Conservation (phyloP, 2,888 invertebrate genomes). For the Campopleginae sp. region DNA sequence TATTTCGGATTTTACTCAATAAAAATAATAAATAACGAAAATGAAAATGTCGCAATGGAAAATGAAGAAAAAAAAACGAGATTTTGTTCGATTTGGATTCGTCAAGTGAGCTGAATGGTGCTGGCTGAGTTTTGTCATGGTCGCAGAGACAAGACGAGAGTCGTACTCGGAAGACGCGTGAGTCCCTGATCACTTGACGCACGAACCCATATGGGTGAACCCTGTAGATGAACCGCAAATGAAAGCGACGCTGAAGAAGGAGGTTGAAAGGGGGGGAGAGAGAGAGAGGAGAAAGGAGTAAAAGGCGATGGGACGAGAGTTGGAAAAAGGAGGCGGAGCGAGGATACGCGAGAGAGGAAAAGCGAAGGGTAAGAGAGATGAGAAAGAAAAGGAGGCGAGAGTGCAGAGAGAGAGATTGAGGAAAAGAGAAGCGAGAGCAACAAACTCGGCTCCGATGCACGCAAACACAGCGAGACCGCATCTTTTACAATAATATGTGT, state of each 20-base stretch:
- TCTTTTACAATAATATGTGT: constrained; percentile 50
- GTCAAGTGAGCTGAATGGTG: not conserved
- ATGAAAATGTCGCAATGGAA: not conserved
- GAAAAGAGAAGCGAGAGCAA: constrained; percentile 65
- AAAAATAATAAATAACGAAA: not conserved
- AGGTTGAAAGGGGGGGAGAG: constrained; percentile 36
- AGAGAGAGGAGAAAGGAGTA: constrained; percentile 18
- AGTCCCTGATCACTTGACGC: constrained; percentile 37
- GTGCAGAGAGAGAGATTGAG: constrained; percentile 27
- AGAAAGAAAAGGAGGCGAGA: constrained; percentile 25
- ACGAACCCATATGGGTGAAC: constrained; percentile 64
- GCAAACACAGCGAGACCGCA: constrained; percentile 69
- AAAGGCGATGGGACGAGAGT: not conserved
- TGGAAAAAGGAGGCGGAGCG: not conserved
- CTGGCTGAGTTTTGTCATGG: not conserved
- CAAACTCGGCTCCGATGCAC: constrained; percentile 73
- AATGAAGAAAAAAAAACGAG: not conserved
- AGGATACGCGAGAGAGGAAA: constrained; percentile 7
- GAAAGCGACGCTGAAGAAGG: constrained; percentile 71
- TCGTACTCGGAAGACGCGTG: constrained; percentile 14
- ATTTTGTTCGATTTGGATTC: not conserved
- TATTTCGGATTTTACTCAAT: not conserved
- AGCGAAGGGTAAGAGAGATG: constrained; percentile 31
- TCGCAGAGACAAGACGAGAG: not conserved
- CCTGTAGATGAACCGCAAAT: constrained; percentile 74